Evolutionary conservation across 2,797 vertebrate genomes (phyloP), one percentile per base, ranked within the genome.

Genomic region (Tachyglossus aculeatus): DNA sequence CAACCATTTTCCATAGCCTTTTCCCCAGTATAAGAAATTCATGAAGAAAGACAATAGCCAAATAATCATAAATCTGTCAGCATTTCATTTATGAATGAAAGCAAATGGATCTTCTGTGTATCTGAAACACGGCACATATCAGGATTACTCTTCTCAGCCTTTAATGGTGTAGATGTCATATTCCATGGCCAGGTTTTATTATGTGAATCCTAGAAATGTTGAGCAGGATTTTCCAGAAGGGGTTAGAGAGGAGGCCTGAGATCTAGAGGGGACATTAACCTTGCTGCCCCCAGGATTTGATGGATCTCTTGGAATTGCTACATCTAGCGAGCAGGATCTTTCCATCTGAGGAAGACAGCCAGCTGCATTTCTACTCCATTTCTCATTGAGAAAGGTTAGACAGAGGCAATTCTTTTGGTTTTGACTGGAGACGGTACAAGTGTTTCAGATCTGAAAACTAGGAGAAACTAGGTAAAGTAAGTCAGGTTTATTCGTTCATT

Each of bases 11-110:
- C n/a, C 21, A 41, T 1, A 41, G 9, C 33, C 47, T 83, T 72
- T 43, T 83, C 58, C 40, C 61, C 45, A 19, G 63, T 77, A 71
- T 70, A 57, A 82, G 58, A 72, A 82, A 74, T 74, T 81, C 4
- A 47, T 1, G 5, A 45, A 73, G 74, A 86, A 86, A 88, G 71
- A 73, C 18, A 64, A 33, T 64, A 51, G 43, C 16, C 63, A 73
- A 84, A 87, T 84, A 64, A 50, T 76, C 12, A 19, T 81, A 84
- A 81, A 82, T 78, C 63, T 84, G 38, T 78, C 67, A 2, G 62
- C 81, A 71, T 70, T 62, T 37, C 51, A 40, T 58, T 73, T 78
- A 63, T 50, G 53, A 57, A 69, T 18, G 58, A 71, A 75, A 59
- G 65, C 48, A 68, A 69, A 69, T 47, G 71, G n/a, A 19, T 82